A percentile compares a stretch with the other conserved stretches of the same genome.
Conservation (phyloP, 2,888 invertebrate species). For the Metopia argyrocephala region DNA sequence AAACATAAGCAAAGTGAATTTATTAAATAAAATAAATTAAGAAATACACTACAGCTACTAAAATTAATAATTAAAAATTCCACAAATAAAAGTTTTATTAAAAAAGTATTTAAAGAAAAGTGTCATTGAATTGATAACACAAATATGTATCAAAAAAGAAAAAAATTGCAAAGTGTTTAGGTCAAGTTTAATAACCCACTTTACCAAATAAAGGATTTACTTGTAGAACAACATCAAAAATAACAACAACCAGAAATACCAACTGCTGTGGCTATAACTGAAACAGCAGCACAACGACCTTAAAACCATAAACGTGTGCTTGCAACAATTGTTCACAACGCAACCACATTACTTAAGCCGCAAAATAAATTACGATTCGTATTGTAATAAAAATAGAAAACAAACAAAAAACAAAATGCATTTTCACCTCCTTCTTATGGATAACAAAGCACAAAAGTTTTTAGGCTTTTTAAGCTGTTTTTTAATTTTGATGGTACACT, state of each 20-base stretch:
- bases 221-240: neutral
- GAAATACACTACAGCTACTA: neutral
- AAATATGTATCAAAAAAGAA: conserved; percentile 15
- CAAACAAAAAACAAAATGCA: conserved; percentile 33
- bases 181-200: conserved; percentile 64
- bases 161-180: conserved; percentile 52
- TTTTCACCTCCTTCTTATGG: conserved; percentile 51
- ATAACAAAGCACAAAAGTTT: conserved; percentile 30
- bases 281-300: conserved; percentile 53
- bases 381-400: conserved; percentile 13
- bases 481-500: conserved; percentile 39
- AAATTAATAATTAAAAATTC: neutral
- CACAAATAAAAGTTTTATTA: neutral
- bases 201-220: conserved; percentile 58
- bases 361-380: neutral
- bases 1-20: conserved; percentile 7
- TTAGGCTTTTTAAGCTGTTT: conserved; percentile 40
- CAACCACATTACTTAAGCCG: conserved; percentile 23
- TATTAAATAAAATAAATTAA: neutral
- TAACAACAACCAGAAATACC: conserved; percentile 10
- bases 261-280: conserved; percentile 7
- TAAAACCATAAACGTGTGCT: conserved; percentile 53
- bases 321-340: conserved; percentile 18
- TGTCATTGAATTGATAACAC: conserved; percentile 37
- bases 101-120: conserved; percentile 15